These are phyloP conservation scores for Buceros bicornis DNA, from an alignment of 2,797 vertebrate genomes.

Conservation along the genomic window DNA sequence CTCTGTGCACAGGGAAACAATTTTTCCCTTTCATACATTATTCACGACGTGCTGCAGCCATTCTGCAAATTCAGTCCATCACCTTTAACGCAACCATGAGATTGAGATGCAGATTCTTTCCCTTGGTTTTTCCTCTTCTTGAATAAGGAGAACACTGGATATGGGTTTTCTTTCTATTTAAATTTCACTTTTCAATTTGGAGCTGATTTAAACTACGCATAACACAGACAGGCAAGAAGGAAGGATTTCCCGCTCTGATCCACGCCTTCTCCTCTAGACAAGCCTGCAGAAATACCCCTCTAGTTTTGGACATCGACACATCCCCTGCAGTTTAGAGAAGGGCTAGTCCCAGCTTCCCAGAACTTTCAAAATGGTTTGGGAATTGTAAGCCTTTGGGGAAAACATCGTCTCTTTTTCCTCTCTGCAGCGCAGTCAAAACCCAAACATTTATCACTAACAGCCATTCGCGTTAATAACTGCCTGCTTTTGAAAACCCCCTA, in stretches of 20 bases:
- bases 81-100: conserved; percentile 71
- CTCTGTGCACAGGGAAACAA: conserved; percentile 26
- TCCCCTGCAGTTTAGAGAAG: not conserved
- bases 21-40: conserved; percentile 63
- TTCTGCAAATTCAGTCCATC: conserved; percentile 57
- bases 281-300: not conserved
- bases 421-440: not conserved
- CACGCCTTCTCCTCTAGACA: not conserved
- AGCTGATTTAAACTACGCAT: not conserved
- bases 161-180: conserved; percentile 66
- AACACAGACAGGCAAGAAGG: not conserved
- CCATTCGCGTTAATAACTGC: not conserved
- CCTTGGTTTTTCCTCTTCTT: not conserved
- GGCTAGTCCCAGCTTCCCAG: not conserved
- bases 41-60: conserved; percentile 61
- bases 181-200: conserved; percentile 24
- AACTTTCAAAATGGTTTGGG: not conserved
- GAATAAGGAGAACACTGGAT: conserved; percentile 58
- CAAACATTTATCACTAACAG: not conserved
- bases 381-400: not conserved
- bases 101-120: conserved; percentile 75
- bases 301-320: not conserved
- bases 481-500: not conserved
- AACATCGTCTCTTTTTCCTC: not conserved
- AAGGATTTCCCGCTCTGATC: not conserved